phyloP scores from a whole-genome alignment of 1,140 invertebrate species.

The Campoletis sonorensis region DNA sequence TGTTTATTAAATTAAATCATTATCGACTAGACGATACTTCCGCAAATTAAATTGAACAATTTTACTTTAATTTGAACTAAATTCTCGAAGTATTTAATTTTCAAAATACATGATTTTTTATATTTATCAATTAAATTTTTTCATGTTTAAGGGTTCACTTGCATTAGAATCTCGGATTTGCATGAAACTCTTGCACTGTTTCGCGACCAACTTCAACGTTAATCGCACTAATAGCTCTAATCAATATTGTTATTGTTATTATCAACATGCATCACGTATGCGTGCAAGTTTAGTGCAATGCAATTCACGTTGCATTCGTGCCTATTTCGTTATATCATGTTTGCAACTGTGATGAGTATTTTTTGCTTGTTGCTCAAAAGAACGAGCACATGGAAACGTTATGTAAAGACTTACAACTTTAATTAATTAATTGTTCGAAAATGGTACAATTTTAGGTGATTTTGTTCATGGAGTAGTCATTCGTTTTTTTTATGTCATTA shows the following conservation, averaged over 20 bases:
- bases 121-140: slow-evolving; percentile 48
- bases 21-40: no score
- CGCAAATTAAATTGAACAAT: background rate
- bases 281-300: background rate
- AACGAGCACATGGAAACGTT: background rate
- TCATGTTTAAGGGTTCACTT: slow-evolving; percentile 42
- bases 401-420: background rate
- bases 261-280: slow-evolving; percentile 7
- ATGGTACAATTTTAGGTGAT: background rate
- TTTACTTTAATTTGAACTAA: background rate
- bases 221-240: slow-evolving; percentile 35
- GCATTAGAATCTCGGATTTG: slow-evolving; percentile 12
- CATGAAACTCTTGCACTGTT: slow-evolving; percentile 20
- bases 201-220: slow-evolving; percentile 13
- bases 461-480: background rate
- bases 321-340: slow-evolving; percentile 4
- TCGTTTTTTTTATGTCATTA: no score
- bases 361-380: background rate
- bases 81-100: background rate
- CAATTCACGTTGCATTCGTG: slow-evolving; percentile 31
- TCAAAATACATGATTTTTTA: background rate
- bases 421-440: background rate
- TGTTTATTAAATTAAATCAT: no score
- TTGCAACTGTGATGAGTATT: background rate
- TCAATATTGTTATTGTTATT: slow-evolving; percentile 22